Base-by-base conservation (phyloP, 1,140 invertebrate genomes). In the Heterodera carotae region DNA sequence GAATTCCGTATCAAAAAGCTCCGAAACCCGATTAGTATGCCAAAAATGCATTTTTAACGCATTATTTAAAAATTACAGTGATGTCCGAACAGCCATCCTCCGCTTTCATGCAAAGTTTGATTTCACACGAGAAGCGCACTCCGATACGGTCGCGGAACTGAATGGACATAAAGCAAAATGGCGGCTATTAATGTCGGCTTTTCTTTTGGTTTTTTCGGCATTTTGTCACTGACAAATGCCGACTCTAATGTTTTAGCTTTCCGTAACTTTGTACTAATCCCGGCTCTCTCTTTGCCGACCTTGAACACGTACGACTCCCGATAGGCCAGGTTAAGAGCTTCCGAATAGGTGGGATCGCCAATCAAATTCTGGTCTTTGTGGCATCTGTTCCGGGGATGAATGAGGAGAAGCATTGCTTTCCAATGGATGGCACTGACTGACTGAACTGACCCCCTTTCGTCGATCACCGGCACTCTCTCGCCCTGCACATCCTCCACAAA, bases 401-500 rank as follows among this genome's bases (percentile, higher is more conserved):
- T n/a, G n/a, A n/a, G n/a, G 48, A 6, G 48, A 69, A 64, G 6
- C 39, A 10, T 8, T 62, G 71, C 34, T 2, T 69, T 53, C 34
- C 8, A 59, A 60, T 22, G 59, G n/a, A 33, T 70, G 2, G 25
- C 33, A 22, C 59, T n/a, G 27, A 18, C 82, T 31, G 31, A 86
- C 76, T 33, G 2, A 18, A 18, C 82, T 31, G 31, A 86, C 76
- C 85, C 85, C 36, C 77, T 66, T 60, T 88, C 81, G 76, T 87
- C 85, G 48, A 87, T 80, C 34, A 87, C 82, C 72, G 76, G 67
- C 39, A 76, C 67, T 66, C 83, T 83, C 34, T 86, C 85, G 8
- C 85, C 85, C 74, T 88, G 87, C 29, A 86, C 85, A 76, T 87
- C 85, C 77, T 87, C 85, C 15, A 87, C 85, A 70, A 64, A 87